Conservation (phyloP, 1,140 invertebrate genomes). For the Euschistus heros region DNA sequence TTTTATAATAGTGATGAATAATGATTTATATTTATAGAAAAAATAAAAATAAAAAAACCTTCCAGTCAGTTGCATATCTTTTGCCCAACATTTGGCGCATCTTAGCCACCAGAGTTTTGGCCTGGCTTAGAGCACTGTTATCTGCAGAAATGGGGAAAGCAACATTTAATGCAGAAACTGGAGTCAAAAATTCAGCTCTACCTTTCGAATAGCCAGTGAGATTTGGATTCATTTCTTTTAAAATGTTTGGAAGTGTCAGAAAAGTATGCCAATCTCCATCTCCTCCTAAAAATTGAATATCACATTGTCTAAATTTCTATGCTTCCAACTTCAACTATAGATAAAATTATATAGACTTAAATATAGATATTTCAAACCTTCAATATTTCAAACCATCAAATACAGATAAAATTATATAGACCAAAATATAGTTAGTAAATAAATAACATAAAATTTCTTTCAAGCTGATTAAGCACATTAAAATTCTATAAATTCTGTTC, state of each 20-base stretch:
- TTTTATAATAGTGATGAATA: background rate
- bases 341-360: no score
- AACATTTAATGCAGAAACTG: conserved; percentile 51
- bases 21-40: background rate
- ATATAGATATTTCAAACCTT: no score
- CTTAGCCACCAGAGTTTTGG: conserved; percentile 51
- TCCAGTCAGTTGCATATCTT: conserved; percentile 60
- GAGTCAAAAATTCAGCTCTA: conserved; percentile 55
- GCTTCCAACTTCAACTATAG: no score
- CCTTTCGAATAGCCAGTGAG: conserved; percentile 56
- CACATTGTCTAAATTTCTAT: no score
- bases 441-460: no score
- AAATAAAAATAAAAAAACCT: conserved; percentile 40
- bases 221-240: conserved; percentile 58
- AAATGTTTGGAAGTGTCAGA: conserved; percentile 58
- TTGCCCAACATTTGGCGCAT: conserved; percentile 52
- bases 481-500: no score
- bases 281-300: conserved; percentile 41
- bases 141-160: conserved; percentile 60
- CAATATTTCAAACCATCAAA: no score
- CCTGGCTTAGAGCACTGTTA: conserved; percentile 58
- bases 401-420: no score
- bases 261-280: conserved; percentile 54
- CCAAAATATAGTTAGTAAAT: no score
- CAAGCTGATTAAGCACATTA: no score